Evolutionary conservation across 35 echinoderm and acorn worm species (phyloP), one percentile per base, ranked within the genome.

Genomic region (Chiridota heheva): DNA sequence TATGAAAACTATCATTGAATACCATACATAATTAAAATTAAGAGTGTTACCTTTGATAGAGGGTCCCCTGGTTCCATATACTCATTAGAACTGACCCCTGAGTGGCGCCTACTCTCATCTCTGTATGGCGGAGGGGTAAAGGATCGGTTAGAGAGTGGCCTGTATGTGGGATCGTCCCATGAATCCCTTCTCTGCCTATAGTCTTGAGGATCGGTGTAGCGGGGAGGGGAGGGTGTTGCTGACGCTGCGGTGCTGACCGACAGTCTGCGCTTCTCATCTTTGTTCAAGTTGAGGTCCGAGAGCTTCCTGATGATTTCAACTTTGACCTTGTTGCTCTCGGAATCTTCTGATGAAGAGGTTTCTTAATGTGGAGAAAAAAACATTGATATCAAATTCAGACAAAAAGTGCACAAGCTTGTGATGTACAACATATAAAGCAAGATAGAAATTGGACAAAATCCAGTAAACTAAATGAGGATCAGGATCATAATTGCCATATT

Each of bases 141-240:
- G 51, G 83, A 67, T 25, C 35, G 39, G 36, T 53, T 69, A 0
- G 57, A 53, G 1, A 73, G 70, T 7, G 51, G 51, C n/a, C 84
- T 53, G 57, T 92, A 87, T 42, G 80, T 67, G 12, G 90, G 90
- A 60, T 92, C 87, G 5, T 93, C 90, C 77, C 85, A 93, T 0
- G 84, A 88, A 49, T 88, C 80, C 4, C 68, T 24, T 16, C 85
- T 72, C 25, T 78, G 41, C n/a, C 76, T 73, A 38, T 82, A 83
- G 45, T 86, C 42, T 4, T 74, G 34, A 7, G 84, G 90, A 69
- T 83, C 80, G 35, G 92, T 87, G 31, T 96, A 96, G 49, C 91
- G 92, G 5, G 67, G 86, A 18, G 72, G 81, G 7, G 85, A 77
- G 27, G 83, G 78, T 2, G 84, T 73, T 7, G 42, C 63, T 25